Evolutionary conservation across 2,797 vertebrate species (phyloP), one percentile per base, ranked within the genome.

Genomic region (Scomberomorus guttatus): DNA sequence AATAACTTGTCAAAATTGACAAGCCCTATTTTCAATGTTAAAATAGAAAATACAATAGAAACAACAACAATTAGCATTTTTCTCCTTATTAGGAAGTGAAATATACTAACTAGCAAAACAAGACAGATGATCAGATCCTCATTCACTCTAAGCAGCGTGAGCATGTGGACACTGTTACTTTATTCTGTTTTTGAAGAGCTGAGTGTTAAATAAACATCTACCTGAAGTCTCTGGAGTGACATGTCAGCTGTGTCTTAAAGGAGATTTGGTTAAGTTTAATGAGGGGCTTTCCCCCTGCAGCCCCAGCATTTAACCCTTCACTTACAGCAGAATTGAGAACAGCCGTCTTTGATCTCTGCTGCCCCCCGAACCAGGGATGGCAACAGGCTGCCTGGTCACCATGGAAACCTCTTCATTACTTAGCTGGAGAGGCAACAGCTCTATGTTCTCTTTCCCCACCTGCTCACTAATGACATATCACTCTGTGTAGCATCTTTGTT

Each of bases 401-500:
- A 93, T 86, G 92, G 94, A 86, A 93, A 95, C 91, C 89, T 84
- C 87, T 92, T 92, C 88, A 92, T 84, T 89, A 88, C 87, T 88
- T 86, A 79, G 75, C 29, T 91, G 66, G 84, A 88, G 91, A 92
- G 91, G 89, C 87, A 75, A 75, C 83, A 83, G 87, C 87, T 83
- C 89, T 62, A 63, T 84, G 90, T 88, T 70, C 74, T 79, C 81
- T 79, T 64, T 83, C 75, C 88, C 92, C 92, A 93, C 92, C 92
- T 93, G 90, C 89, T 89, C 85, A 20, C 90, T 93, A 94, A 95
- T 93, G 92, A 93, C 89, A 92, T 81, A 92, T 95, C 92, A 88
- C 85, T 89, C 83, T 87, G 90, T 87, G 91, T 81, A 87, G 85
- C 82, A 91, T 92, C 92, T 93, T 94, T 95, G 92, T 94, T 90